Conservation (phyloP, 1,140 invertebrate species). For the Drosophila bocqueti region DNA sequence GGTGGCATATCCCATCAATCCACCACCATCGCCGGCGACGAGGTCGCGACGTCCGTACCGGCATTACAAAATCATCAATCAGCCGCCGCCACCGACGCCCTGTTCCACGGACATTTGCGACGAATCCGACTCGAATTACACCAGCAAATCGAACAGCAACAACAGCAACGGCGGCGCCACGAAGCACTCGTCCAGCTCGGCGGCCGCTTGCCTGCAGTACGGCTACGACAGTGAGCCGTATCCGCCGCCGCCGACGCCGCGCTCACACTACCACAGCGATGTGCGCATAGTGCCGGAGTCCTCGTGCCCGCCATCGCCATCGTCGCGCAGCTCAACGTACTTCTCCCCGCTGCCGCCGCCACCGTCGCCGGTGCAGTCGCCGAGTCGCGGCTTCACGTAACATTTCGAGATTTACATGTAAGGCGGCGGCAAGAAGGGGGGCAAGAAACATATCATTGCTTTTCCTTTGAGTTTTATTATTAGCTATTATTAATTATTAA, state of each 20-base stretch:
- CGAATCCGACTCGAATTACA: conserved; percentile 92
- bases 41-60: conserved; percentile 91
- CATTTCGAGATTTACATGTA: conserved; percentile 83
- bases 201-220: conserved; percentile 85
- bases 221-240: conserved; percentile 90
- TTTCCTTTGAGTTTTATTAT: conserved; percentile 3
- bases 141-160: conserved; percentile 84
- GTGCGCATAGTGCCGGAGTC: conserved; percentile 85
- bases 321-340: conserved; percentile 90
- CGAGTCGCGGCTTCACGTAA: conserved; percentile 84
- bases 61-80: conserved; percentile 91
- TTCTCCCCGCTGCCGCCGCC: conserved; percentile 90
- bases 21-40: conserved; percentile 95
- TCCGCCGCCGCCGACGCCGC: conserved; percentile 93
- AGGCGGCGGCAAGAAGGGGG: conserved; percentile 7
- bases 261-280: conserved; percentile 91
- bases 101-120: conserved; percentile 97
- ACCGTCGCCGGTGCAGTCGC: conserved; percentile 89
- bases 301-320: conserved; percentile 92
- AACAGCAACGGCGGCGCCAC: conserved; percentile 78
- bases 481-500: conserved; percentile 19
- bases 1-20: conserved; percentile 88
- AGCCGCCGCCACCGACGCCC: conserved; percentile 96
- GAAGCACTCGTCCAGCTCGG: conserved; percentile 75
- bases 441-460: conserved; percentile 18